Percentiles rank a stretch among this genome's conserved stretches.
phyloP scores from a whole-genome alignment of 2,797 vertebrate species.

The Anniella stebbinsi region DNA sequence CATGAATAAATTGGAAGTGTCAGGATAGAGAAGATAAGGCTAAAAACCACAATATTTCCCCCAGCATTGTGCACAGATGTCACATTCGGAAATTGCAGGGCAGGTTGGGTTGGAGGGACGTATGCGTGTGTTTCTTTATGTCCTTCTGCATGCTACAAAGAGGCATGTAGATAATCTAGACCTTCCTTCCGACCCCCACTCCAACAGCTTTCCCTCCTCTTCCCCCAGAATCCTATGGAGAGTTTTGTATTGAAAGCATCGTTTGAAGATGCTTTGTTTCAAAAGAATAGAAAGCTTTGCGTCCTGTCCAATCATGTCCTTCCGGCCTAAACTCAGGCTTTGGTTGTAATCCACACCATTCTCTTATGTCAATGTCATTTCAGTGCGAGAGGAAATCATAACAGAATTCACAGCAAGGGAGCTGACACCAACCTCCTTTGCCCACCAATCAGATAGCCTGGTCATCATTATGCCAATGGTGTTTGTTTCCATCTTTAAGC shows the following conservation, averaged over 20 bases:
- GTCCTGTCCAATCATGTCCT: conserved; percentile 42
- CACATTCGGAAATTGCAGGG: conserved; percentile 64
- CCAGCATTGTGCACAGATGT: conserved; percentile 61
- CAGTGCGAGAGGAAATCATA: conserved; percentile 29
- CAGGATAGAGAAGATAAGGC: conserved; percentile 52
- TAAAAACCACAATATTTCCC: conserved; percentile 61
- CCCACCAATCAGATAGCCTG: conserved; percentile 19
- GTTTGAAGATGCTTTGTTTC: conserved; percentile 55
- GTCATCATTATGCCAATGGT: conserved; percentile 38
- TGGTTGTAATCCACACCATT: conserved; percentile 36
- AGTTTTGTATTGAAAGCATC: conserved; percentile 47
- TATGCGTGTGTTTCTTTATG: conserved; percentile 49
- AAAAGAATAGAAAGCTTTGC: conserved; percentile 49
- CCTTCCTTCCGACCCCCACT: conserved; percentile 51
- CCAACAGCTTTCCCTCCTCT: not conserved
- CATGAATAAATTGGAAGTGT: conserved; percentile 68
- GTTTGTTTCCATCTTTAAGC: conserved; percentile 64
- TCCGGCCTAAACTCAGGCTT: conserved; percentile 39
- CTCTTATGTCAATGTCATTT: conserved; percentile 51
- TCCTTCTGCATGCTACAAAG: conserved; percentile 55
- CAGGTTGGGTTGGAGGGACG: conserved; percentile 54
- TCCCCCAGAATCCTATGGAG: conserved; percentile 49
- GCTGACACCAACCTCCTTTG: conserved; percentile 41
- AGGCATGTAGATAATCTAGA: conserved; percentile 70
- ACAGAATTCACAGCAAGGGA: conserved; percentile 50